phyloP scores from a whole-genome alignment of 2,797 vertebrate species.

The Muscicapa comitata region DNA sequence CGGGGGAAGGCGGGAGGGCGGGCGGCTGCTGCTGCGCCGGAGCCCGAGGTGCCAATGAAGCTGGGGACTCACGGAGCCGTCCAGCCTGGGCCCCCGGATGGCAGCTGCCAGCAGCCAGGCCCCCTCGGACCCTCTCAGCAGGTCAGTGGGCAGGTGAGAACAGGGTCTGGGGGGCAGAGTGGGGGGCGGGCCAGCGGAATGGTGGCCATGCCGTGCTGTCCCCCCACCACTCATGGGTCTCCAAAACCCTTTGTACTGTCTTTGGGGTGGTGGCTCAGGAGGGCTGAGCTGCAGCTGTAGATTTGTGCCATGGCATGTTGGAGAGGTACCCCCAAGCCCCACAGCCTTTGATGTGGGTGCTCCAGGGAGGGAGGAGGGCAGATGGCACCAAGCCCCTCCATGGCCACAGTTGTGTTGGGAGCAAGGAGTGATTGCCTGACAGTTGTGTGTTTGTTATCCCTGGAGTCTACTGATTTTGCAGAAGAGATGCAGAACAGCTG shows the following conservation, averaged over 20 bases:
- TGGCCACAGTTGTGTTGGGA: not conserved
- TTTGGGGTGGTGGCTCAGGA: conserved; percentile 37
- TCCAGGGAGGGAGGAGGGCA: not conserved
- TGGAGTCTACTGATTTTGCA: not conserved
- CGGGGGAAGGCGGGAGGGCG: conserved; percentile 28
- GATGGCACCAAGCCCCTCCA: not conserved
- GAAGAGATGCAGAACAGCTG: not conserved
- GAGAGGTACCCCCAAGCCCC: not conserved
- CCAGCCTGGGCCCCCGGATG: conserved; percentile 43
- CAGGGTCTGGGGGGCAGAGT: not conserved
- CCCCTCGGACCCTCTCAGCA: conserved; percentile 56
- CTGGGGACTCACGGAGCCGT: not conserved
- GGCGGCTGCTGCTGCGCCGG: not conserved
- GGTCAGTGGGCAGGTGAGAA: conserved; percentile 68
- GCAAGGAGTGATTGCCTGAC: not conserved
- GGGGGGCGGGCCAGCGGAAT: not conserved
- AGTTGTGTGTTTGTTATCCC: not conserved
- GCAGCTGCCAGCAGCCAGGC: conserved; percentile 8
- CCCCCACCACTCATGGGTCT: conserved; percentile 18
- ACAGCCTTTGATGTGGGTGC: not conserved
- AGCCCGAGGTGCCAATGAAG: conserved; percentile 51
- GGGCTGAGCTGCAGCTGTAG: conserved; percentile 47
- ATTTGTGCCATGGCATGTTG: not conserved
- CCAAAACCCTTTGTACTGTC: conserved; percentile 69
- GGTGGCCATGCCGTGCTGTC: not conserved